Percentiles rank a stretch among this genome's conserved stretches.
Evolutionary conservation across 2,113 vertebrate genomes (phyloP).

Genomic region (Rhinolophus ferrumequinum): DNA sequence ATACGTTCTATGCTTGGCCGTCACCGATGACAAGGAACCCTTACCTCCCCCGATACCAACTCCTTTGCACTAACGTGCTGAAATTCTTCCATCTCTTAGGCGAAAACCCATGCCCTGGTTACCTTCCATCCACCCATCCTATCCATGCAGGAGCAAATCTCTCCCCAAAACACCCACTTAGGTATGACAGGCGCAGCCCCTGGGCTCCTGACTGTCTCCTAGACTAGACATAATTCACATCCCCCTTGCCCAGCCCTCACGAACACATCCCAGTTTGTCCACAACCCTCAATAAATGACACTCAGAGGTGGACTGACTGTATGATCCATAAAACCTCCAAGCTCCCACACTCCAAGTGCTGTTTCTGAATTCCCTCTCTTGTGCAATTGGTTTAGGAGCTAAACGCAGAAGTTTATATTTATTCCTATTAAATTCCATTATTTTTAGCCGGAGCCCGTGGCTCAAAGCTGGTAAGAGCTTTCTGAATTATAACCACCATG

Average conservation of each 20-base stretch:
- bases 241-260: neutral
- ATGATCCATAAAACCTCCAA: neutral
- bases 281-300: neutral
- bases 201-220: neutral
- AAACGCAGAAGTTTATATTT: neutral
- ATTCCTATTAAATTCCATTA: slow-evolving; percentile 12
- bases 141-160: neutral
- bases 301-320: neutral
- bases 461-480: neutral
- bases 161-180: neutral
- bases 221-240: neutral
- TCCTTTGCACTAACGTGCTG: neutral
- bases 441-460: neutral
- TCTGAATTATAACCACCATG: neutral
- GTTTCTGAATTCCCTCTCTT: neutral
- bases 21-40: neutral
- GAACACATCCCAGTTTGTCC: neutral
- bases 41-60: neutral
- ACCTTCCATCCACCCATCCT: neutral
- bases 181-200: neutral
- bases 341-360: neutral
- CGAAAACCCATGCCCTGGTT: neutral
- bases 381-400: neutral
- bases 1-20: neutral
- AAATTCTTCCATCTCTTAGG: neutral